phyloP scores from a whole-genome alignment of 2,888 invertebrate species.

The Koerneria pararmatus region DNA sequence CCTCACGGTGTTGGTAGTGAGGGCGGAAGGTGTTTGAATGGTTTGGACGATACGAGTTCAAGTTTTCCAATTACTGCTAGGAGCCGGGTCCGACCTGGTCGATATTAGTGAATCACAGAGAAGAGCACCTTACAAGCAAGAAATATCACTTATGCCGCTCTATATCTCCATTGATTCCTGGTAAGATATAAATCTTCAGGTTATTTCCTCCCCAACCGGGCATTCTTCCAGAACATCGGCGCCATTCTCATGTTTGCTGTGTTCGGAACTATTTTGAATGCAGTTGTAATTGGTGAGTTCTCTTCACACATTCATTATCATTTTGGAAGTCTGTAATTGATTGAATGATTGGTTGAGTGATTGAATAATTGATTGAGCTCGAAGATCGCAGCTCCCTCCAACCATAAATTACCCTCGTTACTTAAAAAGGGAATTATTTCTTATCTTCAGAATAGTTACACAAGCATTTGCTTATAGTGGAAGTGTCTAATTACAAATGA shows the following conservation, averaged over 20 bases:
- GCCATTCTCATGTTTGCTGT: constrained; percentile 85
- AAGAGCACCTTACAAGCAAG: not conserved
- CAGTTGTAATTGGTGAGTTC: constrained; percentile 65
- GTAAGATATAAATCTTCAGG: constrained; percentile 63
- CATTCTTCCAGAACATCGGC: constrained; percentile 94
- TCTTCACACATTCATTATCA: too few species aligned
- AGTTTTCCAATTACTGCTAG: too few species aligned
- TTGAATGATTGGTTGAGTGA: constrained; percentile 34
- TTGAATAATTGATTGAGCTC: not conserved
- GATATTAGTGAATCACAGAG: too few species aligned
- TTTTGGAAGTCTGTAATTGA: not conserved
- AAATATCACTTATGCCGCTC: not conserved
- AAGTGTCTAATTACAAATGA: too few species aligned
- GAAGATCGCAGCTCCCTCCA: too few species aligned
- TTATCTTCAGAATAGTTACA: too few species aligned
- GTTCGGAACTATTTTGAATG: constrained; percentile 91
- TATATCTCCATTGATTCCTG: not conserved
- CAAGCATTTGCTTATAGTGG: too few species aligned
- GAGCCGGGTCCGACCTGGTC: too few species aligned
- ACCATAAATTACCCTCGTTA: not conserved
- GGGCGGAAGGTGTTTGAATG: too few species aligned
- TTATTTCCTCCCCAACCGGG: constrained; percentile 96
- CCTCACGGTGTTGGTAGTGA: too few species aligned
- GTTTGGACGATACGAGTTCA: too few species aligned
- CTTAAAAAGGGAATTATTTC: not conserved